Conservation (phyloP, 2,797 vertebrate genomes). For the Tauraco hartlaubi region DNA sequence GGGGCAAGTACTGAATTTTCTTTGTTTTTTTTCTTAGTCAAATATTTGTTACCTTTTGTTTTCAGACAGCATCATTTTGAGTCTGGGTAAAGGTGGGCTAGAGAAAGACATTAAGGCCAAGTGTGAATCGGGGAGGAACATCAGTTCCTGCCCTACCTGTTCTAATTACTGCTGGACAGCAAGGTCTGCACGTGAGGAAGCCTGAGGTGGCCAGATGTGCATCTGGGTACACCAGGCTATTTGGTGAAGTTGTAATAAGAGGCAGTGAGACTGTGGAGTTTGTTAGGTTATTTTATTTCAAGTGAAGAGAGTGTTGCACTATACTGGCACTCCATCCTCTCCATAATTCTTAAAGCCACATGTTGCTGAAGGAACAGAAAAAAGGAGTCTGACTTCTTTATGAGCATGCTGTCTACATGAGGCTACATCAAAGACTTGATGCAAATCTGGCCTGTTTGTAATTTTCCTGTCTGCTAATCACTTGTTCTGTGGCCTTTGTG, state of each 20-base stretch:
- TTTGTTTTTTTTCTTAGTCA: background rate
- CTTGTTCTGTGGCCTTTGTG: background rate
- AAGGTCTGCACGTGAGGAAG: background rate
- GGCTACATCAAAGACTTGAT: background rate
- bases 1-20: background rate
- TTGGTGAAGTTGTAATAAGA: background rate
- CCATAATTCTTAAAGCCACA: too few relatives aligned
- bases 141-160: background rate
- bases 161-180: background rate
- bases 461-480: background rate
- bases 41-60: background rate
- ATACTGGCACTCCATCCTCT: too few relatives aligned
- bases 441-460: background rate
- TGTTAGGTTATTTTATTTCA: background rate
- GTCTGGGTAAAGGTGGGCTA: background rate
- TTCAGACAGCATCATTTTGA: background rate
- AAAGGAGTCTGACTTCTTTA: background rate
- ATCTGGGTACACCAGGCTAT: fast-evolving
- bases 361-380: background rate
- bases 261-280: background rate
- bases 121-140: background rate
- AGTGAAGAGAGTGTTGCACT: fast-evolving
- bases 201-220: fast-evolving
- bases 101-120: background rate
- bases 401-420: background rate